Evolutionary conservation across 2,888 invertebrate genomes (phyloP).

Genomic region (Agrotis segetum): DNA sequence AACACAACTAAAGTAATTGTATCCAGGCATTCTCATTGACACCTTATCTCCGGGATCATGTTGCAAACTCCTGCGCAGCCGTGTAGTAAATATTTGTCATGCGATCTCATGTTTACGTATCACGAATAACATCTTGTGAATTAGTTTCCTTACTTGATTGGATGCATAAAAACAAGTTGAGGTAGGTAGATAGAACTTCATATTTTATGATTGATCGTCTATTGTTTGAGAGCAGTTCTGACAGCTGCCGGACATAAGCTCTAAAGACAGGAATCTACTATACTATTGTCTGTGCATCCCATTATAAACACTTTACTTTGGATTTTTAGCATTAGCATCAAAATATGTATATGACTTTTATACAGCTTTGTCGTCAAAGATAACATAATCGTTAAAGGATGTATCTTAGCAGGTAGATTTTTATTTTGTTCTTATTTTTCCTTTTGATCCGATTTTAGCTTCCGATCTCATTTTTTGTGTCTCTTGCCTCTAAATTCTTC

Average conservation of each 20-base stretch:
- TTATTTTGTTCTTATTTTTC: slow-evolving; percentile 1
- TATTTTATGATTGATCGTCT: background rate
- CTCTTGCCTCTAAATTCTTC: background rate
- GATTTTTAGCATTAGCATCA: background rate
- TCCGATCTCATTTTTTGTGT: background rate
- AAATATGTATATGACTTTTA: background rate
- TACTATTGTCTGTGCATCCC: background rate
- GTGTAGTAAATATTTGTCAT: slow-evolving; percentile 67
- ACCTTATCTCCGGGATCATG: slow-evolving; percentile 54
- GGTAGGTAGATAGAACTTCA: slow-evolving; percentile 5
- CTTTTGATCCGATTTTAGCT: background rate
- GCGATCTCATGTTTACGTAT: slow-evolving; percentile 55
- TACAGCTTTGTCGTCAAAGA: no score
- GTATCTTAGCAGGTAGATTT: background rate
- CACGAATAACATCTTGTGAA: slow-evolving; percentile 31
- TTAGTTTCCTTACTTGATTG: slow-evolving; percentile 33
- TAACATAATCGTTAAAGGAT: no score
- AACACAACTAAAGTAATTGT: slow-evolving; percentile 50
- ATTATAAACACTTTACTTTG: background rate
- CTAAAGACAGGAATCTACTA: background rate
- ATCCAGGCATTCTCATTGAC: slow-evolving; percentile 60
- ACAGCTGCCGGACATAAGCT: background rate
- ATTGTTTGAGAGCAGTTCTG: slow-evolving; percentile 6
- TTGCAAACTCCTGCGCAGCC: slow-evolving; percentile 58
- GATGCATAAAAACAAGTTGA: slow-evolving; percentile 34